Base-by-base conservation (phyloP, 2,888 invertebrate genomes). In the Andrena trimmerana region DNA sequence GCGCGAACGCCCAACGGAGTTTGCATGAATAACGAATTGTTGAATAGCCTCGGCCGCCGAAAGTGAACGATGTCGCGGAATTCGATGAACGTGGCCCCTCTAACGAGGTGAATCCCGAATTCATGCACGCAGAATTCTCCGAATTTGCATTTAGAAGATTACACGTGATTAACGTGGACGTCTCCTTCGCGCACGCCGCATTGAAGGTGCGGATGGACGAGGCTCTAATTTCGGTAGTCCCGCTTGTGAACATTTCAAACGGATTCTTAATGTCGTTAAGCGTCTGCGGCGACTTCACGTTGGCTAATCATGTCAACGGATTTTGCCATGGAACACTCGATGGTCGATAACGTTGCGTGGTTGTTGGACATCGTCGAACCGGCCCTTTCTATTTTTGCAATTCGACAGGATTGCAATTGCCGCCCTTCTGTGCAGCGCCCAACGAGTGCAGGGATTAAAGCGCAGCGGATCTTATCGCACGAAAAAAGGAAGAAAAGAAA, bases 11-110 rank as follows among this genome's bases (percentile, higher is more conserved):
- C 60, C 71, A 42, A 33, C 52, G 27, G 31, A 27, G 65, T 80
- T 71, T 78, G 80, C 78, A 80, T 71, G 71, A 80, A 71, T 80
- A 80, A 80, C 78, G 80, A 80, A 78, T 80, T 66, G 80, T 78
- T 52, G 80, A 80, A 78, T 70, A 70, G 71, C 33, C 27, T 8
- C 52, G 10, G 6, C 5, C 20, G 60, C 33, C 66, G 54, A 54
- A 71, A 66, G 78, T 66, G 78, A 77, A 65, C 77, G 65, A 42
- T 57, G 59, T 42, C 52, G 29, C 20, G 54, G 54, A 50, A 78
- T 77, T 78, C 71, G 36, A 71, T 67, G 27, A 71, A 52, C 48
- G 65, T 20, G 16, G n/a, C 29, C 27, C 24, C 31, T 48, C 65
- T 52, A 8, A 27, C 60, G 10, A 33, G 66, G 16, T 29, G 78